A percentile compares a stretch with the other conserved stretches of the same genome.
These are phyloP conservation scores for Elachura formosa DNA, from an alignment of 2,113 vertebrate species.

Conservation along the genomic window DNA sequence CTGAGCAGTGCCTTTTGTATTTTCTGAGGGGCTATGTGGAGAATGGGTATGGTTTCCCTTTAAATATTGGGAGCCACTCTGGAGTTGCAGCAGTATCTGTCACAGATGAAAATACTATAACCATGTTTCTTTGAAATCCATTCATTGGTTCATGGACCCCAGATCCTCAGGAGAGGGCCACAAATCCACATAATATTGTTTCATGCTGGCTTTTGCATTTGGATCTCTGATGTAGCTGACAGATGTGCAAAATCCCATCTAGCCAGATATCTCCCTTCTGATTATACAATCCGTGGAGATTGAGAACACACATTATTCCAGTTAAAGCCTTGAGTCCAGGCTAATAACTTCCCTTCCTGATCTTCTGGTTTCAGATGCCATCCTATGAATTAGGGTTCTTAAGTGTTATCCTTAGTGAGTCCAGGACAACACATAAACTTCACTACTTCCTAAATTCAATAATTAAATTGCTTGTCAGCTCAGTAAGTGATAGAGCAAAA, in stretches of 20 bases:
- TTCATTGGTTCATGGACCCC: slow-evolving; percentile 43
- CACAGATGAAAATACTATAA: slow-evolving; percentile 43
- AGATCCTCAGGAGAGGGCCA: slow-evolving; percentile 34
- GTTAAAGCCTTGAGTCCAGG: neutral
- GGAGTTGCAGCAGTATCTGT: neutral
- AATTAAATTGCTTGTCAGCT: neutral
- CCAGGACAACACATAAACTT: neutral
- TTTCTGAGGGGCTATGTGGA: neutral
- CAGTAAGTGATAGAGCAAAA: neutral
- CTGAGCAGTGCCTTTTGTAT: neutral
- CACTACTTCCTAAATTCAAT: neutral
- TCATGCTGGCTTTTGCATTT: slow-evolving; percentile 46
- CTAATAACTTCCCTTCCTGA: neutral
- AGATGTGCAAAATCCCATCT: slow-evolving; percentile 59
- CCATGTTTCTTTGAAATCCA: slow-evolving; percentile 24
- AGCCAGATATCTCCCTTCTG: slow-evolving; percentile 41
- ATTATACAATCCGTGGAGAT: neutral
- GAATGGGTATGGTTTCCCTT: neutral
- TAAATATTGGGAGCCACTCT: neutral
- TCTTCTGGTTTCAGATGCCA: neutral
- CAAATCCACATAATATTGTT: slow-evolving; percentile 58
- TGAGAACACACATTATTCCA: neutral
- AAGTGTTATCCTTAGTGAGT: neutral
- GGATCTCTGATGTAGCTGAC: slow-evolving; percentile 56
- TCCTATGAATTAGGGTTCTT: neutral